These are phyloP conservation scores for Ataeniobius toweri DNA, from an alignment of 2,797 vertebrate genomes.

Conservation along the genomic window DNA sequence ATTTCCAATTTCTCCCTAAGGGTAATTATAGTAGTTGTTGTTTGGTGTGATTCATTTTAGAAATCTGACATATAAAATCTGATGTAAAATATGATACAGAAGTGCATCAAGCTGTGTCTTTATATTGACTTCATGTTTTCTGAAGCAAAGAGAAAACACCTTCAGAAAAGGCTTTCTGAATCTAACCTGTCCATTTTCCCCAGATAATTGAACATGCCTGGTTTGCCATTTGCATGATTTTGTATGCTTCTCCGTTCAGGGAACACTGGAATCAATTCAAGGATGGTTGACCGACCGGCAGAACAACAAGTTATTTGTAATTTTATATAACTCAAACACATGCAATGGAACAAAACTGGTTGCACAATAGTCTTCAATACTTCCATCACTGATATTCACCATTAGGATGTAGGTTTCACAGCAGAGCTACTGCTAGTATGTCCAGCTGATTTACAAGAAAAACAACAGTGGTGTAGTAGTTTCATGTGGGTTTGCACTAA, in stretches of 20 bases:
- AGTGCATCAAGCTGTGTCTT: not conserved
- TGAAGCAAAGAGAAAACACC: not conserved
- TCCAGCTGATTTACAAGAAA: not conserved
- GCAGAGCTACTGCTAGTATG: too few relatives aligned
- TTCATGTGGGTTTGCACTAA: not conserved
- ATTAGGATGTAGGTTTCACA: too few relatives aligned
- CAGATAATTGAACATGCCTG: not conserved
- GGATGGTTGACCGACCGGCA: not conserved
- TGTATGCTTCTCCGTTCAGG: not conserved
- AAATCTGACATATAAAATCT: constrained; percentile 6
- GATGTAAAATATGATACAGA: not conserved
- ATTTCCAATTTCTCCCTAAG: constrained; percentile 23
- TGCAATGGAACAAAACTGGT: not conserved
- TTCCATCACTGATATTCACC: not conserved
- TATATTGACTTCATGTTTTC: not conserved
- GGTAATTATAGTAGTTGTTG: constrained; percentile 25
- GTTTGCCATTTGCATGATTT: not conserved
- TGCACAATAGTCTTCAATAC: not conserved
- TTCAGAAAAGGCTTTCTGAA: not conserved
- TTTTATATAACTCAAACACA: not conserved
- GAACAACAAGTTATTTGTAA: not conserved
- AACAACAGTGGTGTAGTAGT: not conserved
- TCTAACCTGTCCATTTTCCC: not conserved
- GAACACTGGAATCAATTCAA: not conserved
- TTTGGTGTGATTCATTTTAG: constrained; percentile 1